Evolutionary conservation across 1,140 invertebrate species (phyloP).

Genomic region (Rhyzopertha dominica): DNA sequence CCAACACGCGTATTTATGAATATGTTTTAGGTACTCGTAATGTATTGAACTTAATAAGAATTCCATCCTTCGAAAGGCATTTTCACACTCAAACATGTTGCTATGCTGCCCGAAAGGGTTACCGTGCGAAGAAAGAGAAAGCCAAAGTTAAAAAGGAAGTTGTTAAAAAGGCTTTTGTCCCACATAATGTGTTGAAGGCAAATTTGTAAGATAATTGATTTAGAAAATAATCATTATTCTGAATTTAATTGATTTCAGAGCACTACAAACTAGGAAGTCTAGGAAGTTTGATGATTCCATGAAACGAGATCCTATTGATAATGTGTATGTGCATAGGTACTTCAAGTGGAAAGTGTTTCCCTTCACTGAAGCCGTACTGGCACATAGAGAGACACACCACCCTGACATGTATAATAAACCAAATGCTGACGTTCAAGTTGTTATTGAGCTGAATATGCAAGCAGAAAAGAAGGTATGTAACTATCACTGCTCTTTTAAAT

Average conservation of each 20-base stretch:
- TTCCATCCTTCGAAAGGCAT: no score
- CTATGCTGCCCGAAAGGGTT: constrained; percentile 71
- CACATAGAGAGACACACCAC: constrained; percentile 70
- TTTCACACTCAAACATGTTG: constrained; percentile 40
- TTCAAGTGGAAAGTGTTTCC: constrained; percentile 59
- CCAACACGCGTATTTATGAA: no score
- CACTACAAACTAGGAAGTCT: constrained; percentile 24
- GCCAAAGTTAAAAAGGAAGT: constrained; percentile 63
- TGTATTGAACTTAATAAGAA: no score
- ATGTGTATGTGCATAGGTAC: constrained; percentile 61
- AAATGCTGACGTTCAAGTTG: constrained; percentile 57
- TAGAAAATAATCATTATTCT: constrained; percentile 14
- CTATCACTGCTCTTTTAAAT: background rate
- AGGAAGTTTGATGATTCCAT: constrained; percentile 52
- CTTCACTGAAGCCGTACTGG: constrained; percentile 66
- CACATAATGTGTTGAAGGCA: constrained; percentile 55
- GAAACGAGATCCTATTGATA: constrained; percentile 55
- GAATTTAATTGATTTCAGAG: constrained; percentile 21
- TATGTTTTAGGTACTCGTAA: no score
- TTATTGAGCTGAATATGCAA: constrained; percentile 69
- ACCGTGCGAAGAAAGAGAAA: constrained; percentile 64
- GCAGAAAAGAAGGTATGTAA: constrained; percentile 49
- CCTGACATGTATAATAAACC: constrained; percentile 69
- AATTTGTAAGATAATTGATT: constrained; percentile 42
- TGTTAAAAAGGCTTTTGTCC: constrained; percentile 62